A percentile compares a stretch with the other conserved stretches of the same genome.
Evolutionary conservation across 2,113 vertebrate genomes (phyloP).

Genomic region (Laterallus jamaicensis): DNA sequence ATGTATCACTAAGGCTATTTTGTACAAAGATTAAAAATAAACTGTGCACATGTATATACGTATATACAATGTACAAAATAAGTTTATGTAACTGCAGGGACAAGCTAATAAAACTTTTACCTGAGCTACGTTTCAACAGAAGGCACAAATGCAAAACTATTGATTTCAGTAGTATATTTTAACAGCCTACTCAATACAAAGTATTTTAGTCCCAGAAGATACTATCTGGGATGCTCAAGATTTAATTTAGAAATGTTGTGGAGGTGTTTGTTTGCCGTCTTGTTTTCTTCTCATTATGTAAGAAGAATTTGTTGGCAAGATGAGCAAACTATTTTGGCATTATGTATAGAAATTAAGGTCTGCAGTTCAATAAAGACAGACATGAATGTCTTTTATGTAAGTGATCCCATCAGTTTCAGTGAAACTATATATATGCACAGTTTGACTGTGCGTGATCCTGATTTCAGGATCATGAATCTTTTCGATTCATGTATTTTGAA

Average conservation of each 20-base stretch:
- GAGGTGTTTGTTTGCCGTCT: background rate
- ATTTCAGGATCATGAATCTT: background rate
- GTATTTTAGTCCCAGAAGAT: background rate
- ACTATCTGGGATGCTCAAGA: background rate
- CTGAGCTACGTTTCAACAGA: background rate
- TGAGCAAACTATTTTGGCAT: background rate
- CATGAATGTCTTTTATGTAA: background rate
- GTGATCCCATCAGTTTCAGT: background rate
- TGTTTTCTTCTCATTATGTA: constrained; percentile 54
- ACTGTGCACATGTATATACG: constrained; percentile 1
- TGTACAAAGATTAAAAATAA: constrained; percentile 37
- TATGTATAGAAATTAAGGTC: background rate
- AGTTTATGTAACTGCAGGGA: background rate
- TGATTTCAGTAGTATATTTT: background rate
- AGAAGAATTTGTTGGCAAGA: constrained; percentile 30
- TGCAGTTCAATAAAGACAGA: background rate
- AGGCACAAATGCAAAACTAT: background rate
- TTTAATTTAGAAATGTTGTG: background rate
- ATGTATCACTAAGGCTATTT: constrained; percentile 8
- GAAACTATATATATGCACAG: background rate
- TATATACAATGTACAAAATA: background rate
- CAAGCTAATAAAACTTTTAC: background rate
- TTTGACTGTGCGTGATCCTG: background rate
- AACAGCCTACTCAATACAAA: background rate
- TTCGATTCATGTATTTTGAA: background rate